Conservation (phyloP, 2,797 vertebrate genomes). For the Microcaecilia unicolor region DNA sequence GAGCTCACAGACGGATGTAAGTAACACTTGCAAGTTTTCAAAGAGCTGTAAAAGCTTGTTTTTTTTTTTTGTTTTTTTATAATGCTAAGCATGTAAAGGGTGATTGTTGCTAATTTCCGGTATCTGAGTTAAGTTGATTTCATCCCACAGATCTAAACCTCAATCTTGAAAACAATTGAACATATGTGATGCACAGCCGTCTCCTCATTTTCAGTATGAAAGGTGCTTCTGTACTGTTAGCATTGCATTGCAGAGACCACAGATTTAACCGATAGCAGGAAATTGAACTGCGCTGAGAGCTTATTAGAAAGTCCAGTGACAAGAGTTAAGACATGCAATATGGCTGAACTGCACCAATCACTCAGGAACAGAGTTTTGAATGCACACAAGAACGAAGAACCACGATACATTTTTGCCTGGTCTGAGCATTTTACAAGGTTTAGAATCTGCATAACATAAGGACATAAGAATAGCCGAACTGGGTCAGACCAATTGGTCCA, state of each 20-base stretch:
- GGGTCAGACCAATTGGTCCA: too few species aligned
- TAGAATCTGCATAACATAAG: too few species aligned
- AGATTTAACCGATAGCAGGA: conserved; percentile 65
- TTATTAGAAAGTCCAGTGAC: conserved; percentile 75
- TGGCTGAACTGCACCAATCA: conserved; percentile 53
- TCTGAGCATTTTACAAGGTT: background rate
- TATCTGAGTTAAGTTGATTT: too few species aligned
- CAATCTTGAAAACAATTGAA: too few species aligned
- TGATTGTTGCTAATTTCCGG: too few species aligned
- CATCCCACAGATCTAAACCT: too few species aligned
- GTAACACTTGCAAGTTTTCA: conserved; percentile 6
- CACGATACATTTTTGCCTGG: conserved; percentile 29
- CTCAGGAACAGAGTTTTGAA: conserved; percentile 25
- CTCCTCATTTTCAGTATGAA: too few species aligned
- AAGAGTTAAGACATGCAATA: conserved; percentile 59
- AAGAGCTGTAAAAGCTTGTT: conserved; percentile 1
- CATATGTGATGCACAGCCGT: too few species aligned
- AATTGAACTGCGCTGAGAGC: conserved; percentile 67
- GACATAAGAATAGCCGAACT: too few species aligned
- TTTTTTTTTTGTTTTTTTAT: too few species aligned
- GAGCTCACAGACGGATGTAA: conserved; percentile 14
- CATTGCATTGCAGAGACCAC: conserved; percentile 24
- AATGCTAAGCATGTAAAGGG: background rate
- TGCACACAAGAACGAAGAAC: conserved; percentile 19
- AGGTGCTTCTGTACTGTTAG: too few species aligned